Evolutionary conservation across 1,140 invertebrate genomes (phyloP), one percentile per base, ranked within the genome.

Genomic region (Anagrus nilaparvatae): DNA sequence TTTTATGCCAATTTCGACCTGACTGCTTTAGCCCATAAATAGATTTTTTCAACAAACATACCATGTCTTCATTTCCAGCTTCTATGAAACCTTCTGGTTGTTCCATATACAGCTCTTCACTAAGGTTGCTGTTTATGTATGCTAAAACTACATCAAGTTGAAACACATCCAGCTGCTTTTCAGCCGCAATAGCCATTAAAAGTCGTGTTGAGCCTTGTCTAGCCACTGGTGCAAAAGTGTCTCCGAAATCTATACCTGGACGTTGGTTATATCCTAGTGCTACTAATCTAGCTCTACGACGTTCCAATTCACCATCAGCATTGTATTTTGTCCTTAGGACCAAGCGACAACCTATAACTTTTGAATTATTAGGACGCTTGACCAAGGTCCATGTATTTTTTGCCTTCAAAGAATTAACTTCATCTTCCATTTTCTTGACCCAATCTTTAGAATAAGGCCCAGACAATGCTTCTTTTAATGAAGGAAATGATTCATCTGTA

Each of bases 51-150:
- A 58, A 44, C 29, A 23, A 20, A 25, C 32, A 53, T 27, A 56
- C 52, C 30, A 21, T 20, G 29, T 41, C 38, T 13, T 49, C 51
- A 18, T 41, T 43, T 19, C 28, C 34, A 18, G 27, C 30, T 36
- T 44, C 24, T 32, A 39, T 23, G 13, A 49, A 42, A 13, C 43
- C 49, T 17, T 53, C 40, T 5, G 61, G 58, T 28, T 52, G 51
- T 39, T 53, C 44, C 61, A 69, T 66, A 55, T 52, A 73, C 8
- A 70, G 23, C 35, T 45, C 35, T 13, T 40, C 28, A 16, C 23
- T 19, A n/a, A 40, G 19, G 1, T 29, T 18, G 27, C 27, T 23
- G n/a, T n/a, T n/a, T n/a, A n/a, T n/a, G n/a, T n/a, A n/a, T n/a
- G n/a, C n/a, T n/a, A n/a, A n/a, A n/a, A 44, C 19, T 5, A 28